Conservation (phyloP, 2,113 vertebrate genomes). For the Rhinoderma darwinii region DNA sequence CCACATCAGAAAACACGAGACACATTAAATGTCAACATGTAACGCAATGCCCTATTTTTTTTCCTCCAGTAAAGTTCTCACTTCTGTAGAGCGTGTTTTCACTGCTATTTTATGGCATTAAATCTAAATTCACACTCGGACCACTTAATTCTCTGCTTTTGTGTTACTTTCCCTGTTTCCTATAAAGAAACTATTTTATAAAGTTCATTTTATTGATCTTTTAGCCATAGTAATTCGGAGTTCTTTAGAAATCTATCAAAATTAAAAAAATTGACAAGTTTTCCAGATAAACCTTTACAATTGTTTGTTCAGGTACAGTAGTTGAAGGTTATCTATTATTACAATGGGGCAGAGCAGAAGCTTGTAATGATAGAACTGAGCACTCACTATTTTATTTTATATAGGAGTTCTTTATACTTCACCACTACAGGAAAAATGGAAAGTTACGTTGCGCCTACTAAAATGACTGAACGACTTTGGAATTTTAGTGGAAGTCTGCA, state of each 20-base stretch:
- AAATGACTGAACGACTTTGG: background rate
- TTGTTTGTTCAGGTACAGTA: background rate
- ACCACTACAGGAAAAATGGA: background rate
- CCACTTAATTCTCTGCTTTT: background rate
- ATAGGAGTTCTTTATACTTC: background rate
- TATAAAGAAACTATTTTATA: background rate
- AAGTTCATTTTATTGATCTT: background rate
- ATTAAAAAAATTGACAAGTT: background rate
- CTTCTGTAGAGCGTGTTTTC: background rate
- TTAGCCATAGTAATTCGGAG: background rate
- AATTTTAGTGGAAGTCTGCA: background rate
- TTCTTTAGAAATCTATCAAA: background rate
- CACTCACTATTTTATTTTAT: background rate
- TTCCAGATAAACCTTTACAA: background rate
- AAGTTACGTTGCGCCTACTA: background rate
- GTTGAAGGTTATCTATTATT: background rate
- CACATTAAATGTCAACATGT: conserved; percentile 21
- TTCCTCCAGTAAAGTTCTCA: background rate
- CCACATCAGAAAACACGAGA: conserved; percentile 19
- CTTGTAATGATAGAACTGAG: background rate
- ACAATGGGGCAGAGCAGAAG: background rate
- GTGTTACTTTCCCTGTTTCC: background rate
- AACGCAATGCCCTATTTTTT: conserved; percentile 35
- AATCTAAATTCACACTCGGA: background rate
- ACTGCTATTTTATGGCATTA: background rate